Percentiles rank a stretch among this genome's conserved stretches.
Conservation (phyloP, 1,140 invertebrate genomes). For the Bombyx mandarina region DNA sequence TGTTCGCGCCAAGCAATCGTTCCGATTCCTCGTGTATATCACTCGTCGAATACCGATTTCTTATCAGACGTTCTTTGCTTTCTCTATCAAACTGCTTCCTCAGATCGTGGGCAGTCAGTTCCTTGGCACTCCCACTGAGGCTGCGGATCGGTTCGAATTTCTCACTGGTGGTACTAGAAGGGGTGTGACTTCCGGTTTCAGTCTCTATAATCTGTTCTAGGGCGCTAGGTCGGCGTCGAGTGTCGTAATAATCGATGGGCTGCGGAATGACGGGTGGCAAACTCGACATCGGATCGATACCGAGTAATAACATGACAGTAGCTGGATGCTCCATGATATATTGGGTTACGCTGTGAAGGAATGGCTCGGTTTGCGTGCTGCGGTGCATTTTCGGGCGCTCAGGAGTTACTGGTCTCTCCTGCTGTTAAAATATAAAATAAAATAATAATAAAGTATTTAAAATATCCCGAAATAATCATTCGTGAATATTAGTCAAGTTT, state of each 20-base stretch:
- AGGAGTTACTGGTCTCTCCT: conserved; percentile 52
- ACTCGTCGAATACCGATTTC: conserved; percentile 61
- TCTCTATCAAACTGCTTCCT: conserved; percentile 46
- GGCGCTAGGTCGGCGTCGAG: conserved; percentile 40
- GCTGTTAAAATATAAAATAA: conserved; percentile 24
- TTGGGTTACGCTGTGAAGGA: conserved; percentile 63
- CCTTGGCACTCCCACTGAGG: conserved; percentile 40
- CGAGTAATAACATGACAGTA: conserved; percentile 65
- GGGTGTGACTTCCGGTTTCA: conserved; percentile 56
- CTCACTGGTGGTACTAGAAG: conserved; percentile 50
- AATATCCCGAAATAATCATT: background rate
- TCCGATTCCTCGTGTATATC: conserved; percentile 62
- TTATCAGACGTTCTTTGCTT: conserved; percentile 36
- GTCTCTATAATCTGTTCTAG: conserved; percentile 61
- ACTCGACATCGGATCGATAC: conserved; percentile 57
- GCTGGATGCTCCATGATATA: conserved; percentile 69
- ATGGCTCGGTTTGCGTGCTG: conserved; percentile 65
- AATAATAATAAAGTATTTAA: conserved; percentile 1
- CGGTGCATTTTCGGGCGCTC: conserved; percentile 50
- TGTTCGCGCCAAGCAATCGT: conserved; percentile 44
- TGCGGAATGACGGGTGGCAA: conserved; percentile 42
- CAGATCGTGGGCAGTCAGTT: conserved; percentile 33
- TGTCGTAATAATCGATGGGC: conserved; percentile 51
- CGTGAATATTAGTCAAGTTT: too few relatives aligned
- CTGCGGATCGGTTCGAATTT: conserved; percentile 34